A percentile compares a stretch with the other conserved stretches of the same genome.
Evolutionary conservation across 2,797 vertebrate genomes (phyloP).

Genomic region (Hyperoplus immaculatus): DNA sequence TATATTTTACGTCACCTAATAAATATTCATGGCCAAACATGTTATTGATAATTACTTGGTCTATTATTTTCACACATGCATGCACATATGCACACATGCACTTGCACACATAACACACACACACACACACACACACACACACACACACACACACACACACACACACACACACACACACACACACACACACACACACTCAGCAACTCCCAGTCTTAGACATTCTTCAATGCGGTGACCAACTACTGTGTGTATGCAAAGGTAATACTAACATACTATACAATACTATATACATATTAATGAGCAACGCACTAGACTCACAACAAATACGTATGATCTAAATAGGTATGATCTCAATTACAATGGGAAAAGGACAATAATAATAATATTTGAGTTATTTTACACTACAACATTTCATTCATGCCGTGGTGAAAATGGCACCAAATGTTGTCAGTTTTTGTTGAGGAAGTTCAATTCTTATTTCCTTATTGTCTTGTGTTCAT

Average conservation of each 20-base stretch:
- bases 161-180: too few relatives aligned
- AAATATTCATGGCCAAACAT: constrained; percentile 37
- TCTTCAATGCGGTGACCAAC: constrained; percentile 36
- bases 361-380: neutral
- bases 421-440: too few relatives aligned
- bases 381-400: too few relatives aligned
- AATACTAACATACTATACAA: constrained; percentile 28
- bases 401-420: too few relatives aligned
- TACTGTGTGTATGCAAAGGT: constrained; percentile 41
- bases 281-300: constrained; percentile 29
- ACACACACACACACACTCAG: neutral
- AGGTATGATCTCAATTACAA: neutral
- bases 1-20: constrained; percentile 49
- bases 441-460: too few relatives aligned
- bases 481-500: too few relatives aligned
- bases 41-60: neutral
- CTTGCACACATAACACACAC: too few relatives aligned
- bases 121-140: too few relatives aligned
- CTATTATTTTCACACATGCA: neutral
- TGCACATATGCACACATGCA: too few relatives aligned
- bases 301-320: constrained; percentile 1
- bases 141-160: neutral
- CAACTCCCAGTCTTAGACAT: constrained; percentile 29
- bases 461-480: too few relatives aligned
- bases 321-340: neutral